A percentile compares a stretch with the other conserved stretches of the same genome.
Conservation (phyloP, 2,113 vertebrate species). For the Amazona vittata region DNA sequence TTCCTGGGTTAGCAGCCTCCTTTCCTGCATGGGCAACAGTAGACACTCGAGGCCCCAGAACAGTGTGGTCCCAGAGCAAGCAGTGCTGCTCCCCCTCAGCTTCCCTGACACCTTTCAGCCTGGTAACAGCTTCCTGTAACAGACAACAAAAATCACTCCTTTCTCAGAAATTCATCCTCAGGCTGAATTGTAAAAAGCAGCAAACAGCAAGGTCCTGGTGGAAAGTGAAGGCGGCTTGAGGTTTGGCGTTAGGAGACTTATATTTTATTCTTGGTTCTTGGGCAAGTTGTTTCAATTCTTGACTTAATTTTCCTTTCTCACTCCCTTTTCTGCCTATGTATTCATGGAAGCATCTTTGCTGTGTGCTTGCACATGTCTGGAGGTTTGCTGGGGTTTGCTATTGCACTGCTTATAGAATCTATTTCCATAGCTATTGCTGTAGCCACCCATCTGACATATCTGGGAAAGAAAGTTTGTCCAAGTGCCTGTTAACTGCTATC, state of each 20-base stretch:
- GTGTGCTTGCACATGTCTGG: not conserved
- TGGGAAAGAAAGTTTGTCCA: not conserved
- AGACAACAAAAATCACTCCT: not conserved
- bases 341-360: not conserved
- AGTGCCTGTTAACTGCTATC: not conserved
- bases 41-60: too few species aligned
- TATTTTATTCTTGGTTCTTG: not conserved
- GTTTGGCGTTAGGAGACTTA: not conserved
- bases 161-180: not conserved
- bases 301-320: not conserved
- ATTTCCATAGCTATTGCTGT: not conserved
- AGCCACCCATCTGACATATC: not conserved
- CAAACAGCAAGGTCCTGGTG: not conserved
- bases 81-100: too few species aligned
- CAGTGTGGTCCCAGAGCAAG: too few species aligned
- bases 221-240: not conserved
- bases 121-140: not conserved
- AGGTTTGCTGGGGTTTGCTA: not conserved
- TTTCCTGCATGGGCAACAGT: too few species aligned
- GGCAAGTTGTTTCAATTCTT: not conserved
- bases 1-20: too few species aligned
- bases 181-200: not conserved
- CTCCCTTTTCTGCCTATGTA: not conserved
- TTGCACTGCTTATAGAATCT: not conserved
- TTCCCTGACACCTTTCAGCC: too few species aligned